Evolutionary conservation across 2,888 invertebrate genomes (phyloP), one percentile per base, ranked within the genome.

Genomic region (Limenitis camilla): DNA sequence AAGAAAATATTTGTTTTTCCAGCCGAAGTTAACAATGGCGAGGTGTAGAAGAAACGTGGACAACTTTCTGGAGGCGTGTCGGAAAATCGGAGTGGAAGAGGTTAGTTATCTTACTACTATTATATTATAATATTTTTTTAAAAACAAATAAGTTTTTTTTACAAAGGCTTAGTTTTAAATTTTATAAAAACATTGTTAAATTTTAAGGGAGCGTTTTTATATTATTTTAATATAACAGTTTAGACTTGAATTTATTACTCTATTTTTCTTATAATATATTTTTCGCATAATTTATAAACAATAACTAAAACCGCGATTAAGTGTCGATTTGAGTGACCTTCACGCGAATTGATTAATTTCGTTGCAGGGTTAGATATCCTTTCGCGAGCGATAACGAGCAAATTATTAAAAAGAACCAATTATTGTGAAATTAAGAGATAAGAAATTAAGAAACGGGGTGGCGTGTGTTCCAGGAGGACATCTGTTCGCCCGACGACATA

Each of bases 21-120:
- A 97, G 97, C 96, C 97, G 35, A 97, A 97, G 81, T 81, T 98
- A 64, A 95, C 97, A n/a, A 94, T 96, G 92, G 96, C 97, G 39
- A 92, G 97, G 67, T 97, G 97, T 88, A 90, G 97, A 68, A 90
- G 96, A 71, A 98, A 98, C 78, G 97, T 98, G 30, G 97, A 98
- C 76, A 97, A 97, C 84, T 98, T 98, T 74, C 85, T 98, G 65
- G 96, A 97, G 72, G 97, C 97, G 27, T 98, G 97, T 81, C 90
- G 96, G 56, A 94, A 92, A 81, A 95, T 97, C 68, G 98, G 98
- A 61, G 96, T 98, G 9, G 94, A 96, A 83, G 96, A 97, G 93
- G 97, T 97, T 82, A 91, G 93, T 71, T 40, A 19, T 19, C 19
- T 19, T 19, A 19, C 19, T 19, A 19, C 19, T 19, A 19, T 19